Conservation (phyloP, 2,113 vertebrate species). For the Malurus melanocephalus region DNA sequence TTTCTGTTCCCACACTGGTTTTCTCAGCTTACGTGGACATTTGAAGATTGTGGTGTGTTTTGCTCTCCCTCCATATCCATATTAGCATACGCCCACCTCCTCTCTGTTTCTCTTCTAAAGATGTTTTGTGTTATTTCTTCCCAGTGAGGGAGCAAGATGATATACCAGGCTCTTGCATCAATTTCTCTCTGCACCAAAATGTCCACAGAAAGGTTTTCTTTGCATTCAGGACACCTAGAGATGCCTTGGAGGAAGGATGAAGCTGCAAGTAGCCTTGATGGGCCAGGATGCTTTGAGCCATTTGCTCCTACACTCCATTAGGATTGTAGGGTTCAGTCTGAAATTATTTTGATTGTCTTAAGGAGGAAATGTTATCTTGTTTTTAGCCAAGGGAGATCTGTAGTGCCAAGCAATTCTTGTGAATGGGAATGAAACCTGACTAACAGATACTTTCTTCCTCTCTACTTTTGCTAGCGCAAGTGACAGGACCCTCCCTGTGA, state of each 20-base stretch:
- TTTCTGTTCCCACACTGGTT: not conserved
- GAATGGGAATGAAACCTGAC: not conserved
- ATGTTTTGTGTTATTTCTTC: not conserved
- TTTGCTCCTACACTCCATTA: not conserved
- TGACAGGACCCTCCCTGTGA: not conserved
- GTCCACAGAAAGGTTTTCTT: not conserved
- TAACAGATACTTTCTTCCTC: not conserved
- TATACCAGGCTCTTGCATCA: not conserved
- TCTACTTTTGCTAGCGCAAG: not conserved
- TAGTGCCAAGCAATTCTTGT: rapidly evolving
- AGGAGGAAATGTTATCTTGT: not conserved
- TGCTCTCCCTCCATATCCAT: not conserved
- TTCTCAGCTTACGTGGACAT: not conserved
- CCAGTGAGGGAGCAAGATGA: not conserved
- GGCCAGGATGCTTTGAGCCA: not conserved
- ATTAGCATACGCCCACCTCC: not conserved
- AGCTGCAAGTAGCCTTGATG: not conserved
- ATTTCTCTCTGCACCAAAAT: not conserved
- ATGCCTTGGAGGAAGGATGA: not conserved
- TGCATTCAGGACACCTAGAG: not conserved
- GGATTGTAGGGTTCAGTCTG: not conserved
- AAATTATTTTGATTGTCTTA: not conserved
- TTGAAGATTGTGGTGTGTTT: not conserved
- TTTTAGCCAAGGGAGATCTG: not conserved
- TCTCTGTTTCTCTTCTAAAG: not conserved